phyloP scores from a whole-genome alignment of 2,113 vertebrate species.

The Suncus etruscus region DNA sequence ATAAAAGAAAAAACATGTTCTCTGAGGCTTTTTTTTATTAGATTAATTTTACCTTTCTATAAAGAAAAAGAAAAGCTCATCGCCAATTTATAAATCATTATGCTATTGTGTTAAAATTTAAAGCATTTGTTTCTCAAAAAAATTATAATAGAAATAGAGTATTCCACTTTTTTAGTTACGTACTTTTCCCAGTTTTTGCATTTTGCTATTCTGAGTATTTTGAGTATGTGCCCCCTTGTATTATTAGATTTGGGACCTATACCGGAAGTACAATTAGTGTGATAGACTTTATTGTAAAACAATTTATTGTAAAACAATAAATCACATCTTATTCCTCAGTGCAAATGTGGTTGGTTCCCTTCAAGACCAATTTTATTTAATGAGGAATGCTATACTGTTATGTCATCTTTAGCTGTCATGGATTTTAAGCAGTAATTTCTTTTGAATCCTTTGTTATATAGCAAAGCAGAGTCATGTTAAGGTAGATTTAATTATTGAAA shows the following conservation, averaged over 20 bases:
- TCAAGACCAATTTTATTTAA: background rate
- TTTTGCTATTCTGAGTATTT: slow-evolving; percentile 14
- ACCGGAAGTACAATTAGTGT: background rate
- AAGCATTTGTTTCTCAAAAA: slow-evolving; percentile 32
- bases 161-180: background rate
- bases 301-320: slow-evolving; percentile 5
- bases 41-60: slow-evolving; percentile 31
- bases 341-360: background rate
- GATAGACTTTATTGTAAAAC: background rate
- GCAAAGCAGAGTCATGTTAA: background rate
- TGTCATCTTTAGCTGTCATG: background rate
- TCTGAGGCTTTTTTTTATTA: slow-evolving; percentile 41
- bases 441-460: background rate
- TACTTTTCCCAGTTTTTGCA: slow-evolving; percentile 44
- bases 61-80: slow-evolving; percentile 35
- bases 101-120: slow-evolving; percentile 52
- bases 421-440: slow-evolving; percentile 18
- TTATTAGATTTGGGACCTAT: background rate
- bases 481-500: slow-evolving; percentile 23
- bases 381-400: background rate
- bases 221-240: slow-evolving; percentile 14
- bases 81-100: background rate
- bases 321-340: background rate
- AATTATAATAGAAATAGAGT: background rate
- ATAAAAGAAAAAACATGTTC: background rate